These are phyloP conservation scores for Cylas formicarius DNA, from an alignment of 1,140 invertebrate species.

Conservation along the genomic window DNA sequence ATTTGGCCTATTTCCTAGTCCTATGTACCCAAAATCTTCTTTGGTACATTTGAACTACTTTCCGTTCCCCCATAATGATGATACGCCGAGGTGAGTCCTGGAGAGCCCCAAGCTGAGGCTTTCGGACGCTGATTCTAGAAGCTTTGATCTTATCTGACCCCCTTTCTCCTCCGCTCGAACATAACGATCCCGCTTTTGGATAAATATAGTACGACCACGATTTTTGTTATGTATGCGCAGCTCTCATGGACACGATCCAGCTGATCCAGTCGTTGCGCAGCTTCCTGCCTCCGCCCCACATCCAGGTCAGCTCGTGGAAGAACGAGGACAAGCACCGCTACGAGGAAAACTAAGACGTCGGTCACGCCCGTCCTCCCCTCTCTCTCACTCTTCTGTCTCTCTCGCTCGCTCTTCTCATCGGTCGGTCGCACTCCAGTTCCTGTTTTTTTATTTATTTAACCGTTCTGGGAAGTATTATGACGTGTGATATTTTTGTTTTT, in stretches of 20 bases:
- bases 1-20: too few species aligned
- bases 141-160: conserved; percentile 40
- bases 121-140: conserved; percentile 34
- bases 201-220: background rate
- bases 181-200: background rate
- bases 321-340: conserved; percentile 72
- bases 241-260: conserved; percentile 76
- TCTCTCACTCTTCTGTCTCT: too few species aligned
- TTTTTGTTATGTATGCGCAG: conserved; percentile 43
- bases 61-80: conserved; percentile 34
- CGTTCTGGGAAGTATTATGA: too few species aligned
- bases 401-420: too few species aligned
- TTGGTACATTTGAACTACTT: conserved; percentile 1
- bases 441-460: too few species aligned
- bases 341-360: conserved; percentile 35
- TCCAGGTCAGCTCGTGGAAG: conserved; percentile 80
- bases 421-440: too few species aligned
- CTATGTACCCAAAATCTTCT: background rate
- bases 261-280: conserved; percentile 74
- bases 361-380: background rate
- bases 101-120: conserved; percentile 31
- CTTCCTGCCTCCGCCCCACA: conserved; percentile 75
- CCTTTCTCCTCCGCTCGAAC: conserved; percentile 1
- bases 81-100: conserved; percentile 32
- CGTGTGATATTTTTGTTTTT: too few species aligned